A percentile compares a stretch with the other conserved stretches of the same genome.
Conservation (phyloP, 2,113 vertebrate genomes). For the Todiramphus saurophagus region DNA sequence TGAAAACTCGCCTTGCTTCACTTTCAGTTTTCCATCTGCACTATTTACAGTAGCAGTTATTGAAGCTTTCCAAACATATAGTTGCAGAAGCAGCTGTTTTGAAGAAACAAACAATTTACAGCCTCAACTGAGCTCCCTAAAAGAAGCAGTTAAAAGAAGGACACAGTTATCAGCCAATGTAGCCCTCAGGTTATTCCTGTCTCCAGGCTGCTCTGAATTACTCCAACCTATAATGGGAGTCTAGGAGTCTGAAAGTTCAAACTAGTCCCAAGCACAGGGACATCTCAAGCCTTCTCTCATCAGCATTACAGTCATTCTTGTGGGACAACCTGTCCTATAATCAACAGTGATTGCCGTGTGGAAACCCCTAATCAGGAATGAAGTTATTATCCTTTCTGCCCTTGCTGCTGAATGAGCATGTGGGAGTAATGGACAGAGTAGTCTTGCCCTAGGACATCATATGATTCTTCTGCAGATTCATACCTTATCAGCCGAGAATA, state of each 20-base stretch:
- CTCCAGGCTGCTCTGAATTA: not conserved
- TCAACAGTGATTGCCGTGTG: not conserved
- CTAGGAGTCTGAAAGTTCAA: not conserved
- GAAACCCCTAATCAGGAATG: not conserved
- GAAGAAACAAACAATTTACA: not conserved
- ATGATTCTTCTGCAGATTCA: not conserved
- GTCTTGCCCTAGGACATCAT: accelerated
- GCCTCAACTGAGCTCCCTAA: not conserved
- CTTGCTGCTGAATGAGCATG: not conserved
- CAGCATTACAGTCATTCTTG: not conserved
- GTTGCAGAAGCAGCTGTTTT: not conserved
- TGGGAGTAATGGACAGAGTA: not conserved
- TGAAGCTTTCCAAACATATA: not conserved
- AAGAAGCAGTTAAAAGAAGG: not conserved
- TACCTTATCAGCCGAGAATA: not conserved
- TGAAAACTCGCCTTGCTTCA: not conserved
- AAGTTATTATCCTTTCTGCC: not conserved
- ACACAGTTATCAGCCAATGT: not conserved
- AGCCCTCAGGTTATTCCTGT: not conserved
- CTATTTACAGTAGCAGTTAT: not conserved
- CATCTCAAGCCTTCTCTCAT: not conserved
- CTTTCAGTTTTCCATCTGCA: not conserved
- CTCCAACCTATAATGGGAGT: not conserved
- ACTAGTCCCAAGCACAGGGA: not conserved
- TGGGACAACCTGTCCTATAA: not conserved